Evolutionary conservation across 2,888 invertebrate genomes (phyloP), one percentile per base, ranked within the genome.

Genomic region (Protophormia terraenovae): DNA sequence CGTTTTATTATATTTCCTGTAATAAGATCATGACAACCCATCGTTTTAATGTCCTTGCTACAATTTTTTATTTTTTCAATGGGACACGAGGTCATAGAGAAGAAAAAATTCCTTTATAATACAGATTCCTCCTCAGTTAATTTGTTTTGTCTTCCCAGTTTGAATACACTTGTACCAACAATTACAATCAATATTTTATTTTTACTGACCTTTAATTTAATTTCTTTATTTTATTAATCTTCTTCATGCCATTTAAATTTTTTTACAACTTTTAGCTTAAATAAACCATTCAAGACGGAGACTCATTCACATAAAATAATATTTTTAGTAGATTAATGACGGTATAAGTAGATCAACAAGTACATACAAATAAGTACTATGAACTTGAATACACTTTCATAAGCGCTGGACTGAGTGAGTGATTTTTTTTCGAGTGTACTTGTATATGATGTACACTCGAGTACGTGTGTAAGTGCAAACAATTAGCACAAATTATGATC

Each of bases 321-420:
- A 24, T 35, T 62, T 62, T 14, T 10, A 38, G 27, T 27, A 14
- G 27, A 24, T 62, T 27, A 14, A 19, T 64, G 47, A 38, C 12
- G 16, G 7, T 22, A 29, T 67, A 66, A 41, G 22, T 55, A 66
- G 41, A 76, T 41, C 41, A 77, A 35, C 62, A 50, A 47, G 62
- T 75, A 50, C 38, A 24, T 16, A 14, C n/a, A n/a, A n/a, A n/a
- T n/a, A n/a, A n/a, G n/a, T n/a, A n/a, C n/a, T 47, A 6, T 73
- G 60, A 73, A 76, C 66, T 76, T 76, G 66, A 77, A 67, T 60
- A 55, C 53, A 12, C 3, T 55, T 77, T 67, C 45, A 47, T 32
- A 27, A 19, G 19, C 62, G 10, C 10, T 14, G 14, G 32, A 32
- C 41, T 53, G 35, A 67, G 35, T 27, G 19, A 64, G n/a, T n/a